Percentiles rank a stretch among this genome's conserved stretches.
These are phyloP conservation scores for Damaliscus lunatus DNA, from an alignment of 2,113 vertebrate genomes.

Conservation along the genomic window DNA sequence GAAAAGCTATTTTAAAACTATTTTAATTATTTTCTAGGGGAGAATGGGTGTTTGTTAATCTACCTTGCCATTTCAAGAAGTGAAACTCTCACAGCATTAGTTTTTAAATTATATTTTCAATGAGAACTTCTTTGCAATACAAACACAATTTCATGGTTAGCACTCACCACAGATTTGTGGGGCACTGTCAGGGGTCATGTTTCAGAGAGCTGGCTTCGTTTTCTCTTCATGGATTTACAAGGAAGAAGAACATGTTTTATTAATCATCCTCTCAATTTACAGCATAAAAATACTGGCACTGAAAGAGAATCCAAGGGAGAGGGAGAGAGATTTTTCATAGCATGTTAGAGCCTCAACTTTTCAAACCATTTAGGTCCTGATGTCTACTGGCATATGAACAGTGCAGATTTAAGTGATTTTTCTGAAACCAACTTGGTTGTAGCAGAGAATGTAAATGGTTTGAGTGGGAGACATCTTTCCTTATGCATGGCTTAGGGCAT, in stretches of 20 bases:
- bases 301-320: neutral
- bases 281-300: neutral
- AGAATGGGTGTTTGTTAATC: neutral
- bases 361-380: neutral
- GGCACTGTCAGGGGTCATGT: neutral
- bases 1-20: neutral
- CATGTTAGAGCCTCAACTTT: neutral
- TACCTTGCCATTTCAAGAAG: neutral
- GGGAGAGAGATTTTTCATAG: neutral
- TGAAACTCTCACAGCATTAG: neutral
- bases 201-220: neutral
- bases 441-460: neutral
- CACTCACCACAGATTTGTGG: neutral
- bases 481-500: neutral
- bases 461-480: neutral
- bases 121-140: neutral
- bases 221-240: neutral
- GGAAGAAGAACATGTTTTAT: neutral
- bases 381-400: neutral
- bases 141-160: neutral
- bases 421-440: neutral
- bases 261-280: neutral
- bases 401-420: neutral
- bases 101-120: conserved; percentile 1
- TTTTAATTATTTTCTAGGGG: neutral